Conservation (phyloP, 2,888 invertebrate genomes). For the Scrobipalpa atriplicella region DNA sequence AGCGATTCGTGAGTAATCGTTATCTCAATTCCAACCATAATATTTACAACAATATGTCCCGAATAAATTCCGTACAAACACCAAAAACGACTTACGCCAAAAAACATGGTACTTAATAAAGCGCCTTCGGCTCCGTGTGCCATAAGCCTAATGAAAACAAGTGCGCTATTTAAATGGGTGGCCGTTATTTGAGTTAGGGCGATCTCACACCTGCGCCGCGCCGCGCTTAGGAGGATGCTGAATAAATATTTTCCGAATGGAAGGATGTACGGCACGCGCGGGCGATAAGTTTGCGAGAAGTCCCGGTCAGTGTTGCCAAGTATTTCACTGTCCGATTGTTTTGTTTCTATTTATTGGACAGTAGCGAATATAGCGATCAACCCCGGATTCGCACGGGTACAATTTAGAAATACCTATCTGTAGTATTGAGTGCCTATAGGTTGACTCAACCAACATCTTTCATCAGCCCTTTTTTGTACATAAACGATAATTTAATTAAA, state of each 20-base stretch:
- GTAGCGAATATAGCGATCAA: too few species aligned
- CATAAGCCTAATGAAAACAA: conserved; percentile 65
- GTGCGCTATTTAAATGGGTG: conserved; percentile 72
- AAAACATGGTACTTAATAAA: not conserved
- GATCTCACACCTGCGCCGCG: conserved; percentile 73
- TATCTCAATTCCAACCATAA: too few species aligned
- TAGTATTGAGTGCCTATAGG: too few species aligned
- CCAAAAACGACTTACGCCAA: not conserved
- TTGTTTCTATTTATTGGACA: not conserved
- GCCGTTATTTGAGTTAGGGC: conserved; percentile 75
- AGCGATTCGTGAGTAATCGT: too few species aligned
- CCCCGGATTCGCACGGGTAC: too few species aligned
- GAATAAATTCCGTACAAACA: too few species aligned
- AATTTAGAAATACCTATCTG: too few species aligned
- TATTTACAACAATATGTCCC: too few species aligned
- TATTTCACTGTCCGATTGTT: not conserved
- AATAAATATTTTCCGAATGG: conserved; percentile 79
- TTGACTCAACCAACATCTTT: too few species aligned
- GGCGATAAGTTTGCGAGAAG: conserved; percentile 64
- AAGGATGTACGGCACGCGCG: conserved; percentile 73
- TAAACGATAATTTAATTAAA: too few species aligned
- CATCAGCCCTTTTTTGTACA: too few species aligned
- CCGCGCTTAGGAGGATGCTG: conserved; percentile 75
- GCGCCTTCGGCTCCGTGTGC: conserved; percentile 3
- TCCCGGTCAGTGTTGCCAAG: not conserved